phyloP scores from a whole-genome alignment of 2,113 vertebrate genomes.

The Thalassarche chlororhynchos region DNA sequence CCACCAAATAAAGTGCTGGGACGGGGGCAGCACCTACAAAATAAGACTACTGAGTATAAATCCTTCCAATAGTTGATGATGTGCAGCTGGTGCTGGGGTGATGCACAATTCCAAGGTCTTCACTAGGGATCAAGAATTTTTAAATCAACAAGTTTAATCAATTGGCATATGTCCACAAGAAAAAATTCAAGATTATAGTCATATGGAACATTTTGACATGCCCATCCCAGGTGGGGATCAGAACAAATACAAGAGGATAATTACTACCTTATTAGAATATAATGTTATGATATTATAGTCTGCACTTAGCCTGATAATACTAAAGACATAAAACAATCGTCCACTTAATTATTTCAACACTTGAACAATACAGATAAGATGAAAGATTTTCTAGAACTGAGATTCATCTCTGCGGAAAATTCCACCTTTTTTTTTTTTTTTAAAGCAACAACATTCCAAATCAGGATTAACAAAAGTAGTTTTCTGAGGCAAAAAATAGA shows the following conservation, averaged over 20 bases:
- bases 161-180: not conserved
- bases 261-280: not conserved
- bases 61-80: not conserved
- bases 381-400: not conserved
- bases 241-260: not conserved
- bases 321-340: not conserved
- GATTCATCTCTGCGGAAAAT: not conserved
- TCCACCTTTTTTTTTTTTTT: not conserved
- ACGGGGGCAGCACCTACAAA: not conserved
- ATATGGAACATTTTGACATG: not conserved
- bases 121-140: not conserved
- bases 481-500: not conserved
- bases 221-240: not conserved
- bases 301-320: not conserved
- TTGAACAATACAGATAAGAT: not conserved
- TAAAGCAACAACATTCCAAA: not conserved
- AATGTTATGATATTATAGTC: not conserved
- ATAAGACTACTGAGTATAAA: not conserved
- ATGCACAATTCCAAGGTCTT: not conserved
- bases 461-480: not conserved
- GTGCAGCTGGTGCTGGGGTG: not conserved
- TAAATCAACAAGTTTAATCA: not conserved
- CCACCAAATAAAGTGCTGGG: not conserved
- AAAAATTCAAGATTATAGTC: not conserved
- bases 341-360: not conserved